Evolutionary conservation across 2,113 vertebrate species (phyloP).

Genomic region (Tetrax tetrax): DNA sequence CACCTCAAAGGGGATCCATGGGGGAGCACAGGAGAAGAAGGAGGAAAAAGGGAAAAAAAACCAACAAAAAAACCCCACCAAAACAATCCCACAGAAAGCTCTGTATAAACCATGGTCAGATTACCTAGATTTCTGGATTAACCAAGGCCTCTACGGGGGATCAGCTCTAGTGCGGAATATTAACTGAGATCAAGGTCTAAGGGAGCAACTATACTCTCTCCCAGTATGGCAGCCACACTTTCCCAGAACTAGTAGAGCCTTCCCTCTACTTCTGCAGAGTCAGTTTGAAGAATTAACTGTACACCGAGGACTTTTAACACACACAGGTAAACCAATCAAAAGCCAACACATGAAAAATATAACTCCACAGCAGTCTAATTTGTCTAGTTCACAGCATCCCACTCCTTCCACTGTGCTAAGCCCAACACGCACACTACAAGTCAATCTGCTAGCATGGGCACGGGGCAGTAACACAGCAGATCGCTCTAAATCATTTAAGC

Average conservation of each 20-base stretch:
- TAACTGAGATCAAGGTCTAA: not conserved
- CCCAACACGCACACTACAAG: not conserved
- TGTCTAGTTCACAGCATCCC: not conserved
- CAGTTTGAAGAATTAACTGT: not conserved
- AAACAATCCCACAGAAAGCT: not conserved
- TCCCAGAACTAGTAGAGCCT: not conserved
- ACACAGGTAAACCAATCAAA: not conserved
- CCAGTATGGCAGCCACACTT: not conserved
- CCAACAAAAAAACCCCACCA: not conserved
- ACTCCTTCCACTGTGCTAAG: not conserved
- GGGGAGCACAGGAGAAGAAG: accelerated
- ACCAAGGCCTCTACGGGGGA: not conserved
- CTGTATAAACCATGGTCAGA: not conserved
- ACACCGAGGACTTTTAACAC: not conserved
- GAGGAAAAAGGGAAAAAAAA: too few species aligned
- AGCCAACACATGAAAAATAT: not conserved
- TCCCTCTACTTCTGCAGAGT: not conserved
- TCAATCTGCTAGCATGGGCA: not conserved
- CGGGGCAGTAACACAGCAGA: not conserved
- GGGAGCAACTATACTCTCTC: not conserved
- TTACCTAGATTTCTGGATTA: not conserved
- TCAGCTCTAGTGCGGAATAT: not conserved
- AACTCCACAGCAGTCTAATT: not conserved
- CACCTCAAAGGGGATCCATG: not conserved
- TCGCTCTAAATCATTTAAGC: not conserved